Percentiles rank a stretch among this genome's conserved stretches.
phyloP scores from a whole-genome alignment of 2,797 vertebrate genomes.

The Cyprinodon diabolis region DNA sequence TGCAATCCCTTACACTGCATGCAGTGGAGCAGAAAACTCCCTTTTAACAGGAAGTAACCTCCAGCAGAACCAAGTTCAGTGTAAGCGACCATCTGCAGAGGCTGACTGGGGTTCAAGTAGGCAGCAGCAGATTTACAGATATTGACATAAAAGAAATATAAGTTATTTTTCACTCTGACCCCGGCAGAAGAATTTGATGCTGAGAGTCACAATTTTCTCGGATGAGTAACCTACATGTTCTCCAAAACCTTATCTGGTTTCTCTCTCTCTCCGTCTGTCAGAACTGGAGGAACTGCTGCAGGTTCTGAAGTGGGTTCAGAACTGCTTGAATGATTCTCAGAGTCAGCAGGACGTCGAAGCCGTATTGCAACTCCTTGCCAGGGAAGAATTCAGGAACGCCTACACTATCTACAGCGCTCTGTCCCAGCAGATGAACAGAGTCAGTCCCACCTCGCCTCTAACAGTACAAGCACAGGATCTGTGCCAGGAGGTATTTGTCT shows the following conservation, averaged over 20 bases:
- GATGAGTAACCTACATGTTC: neutral
- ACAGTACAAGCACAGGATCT: constrained; percentile 88
- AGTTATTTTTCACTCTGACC: no score
- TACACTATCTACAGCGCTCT: constrained; percentile 90
- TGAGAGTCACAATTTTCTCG: no score
- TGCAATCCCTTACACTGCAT: no score
- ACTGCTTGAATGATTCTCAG: constrained; percentile 87
- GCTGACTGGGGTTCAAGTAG: no score
- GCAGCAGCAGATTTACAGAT: no score
- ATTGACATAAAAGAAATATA: no score
- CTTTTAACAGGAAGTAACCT: no score
- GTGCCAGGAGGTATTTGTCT: constrained; percentile 87
- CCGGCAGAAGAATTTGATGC: no score
- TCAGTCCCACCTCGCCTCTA: constrained; percentile 89
- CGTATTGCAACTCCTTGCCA: constrained; percentile 87
- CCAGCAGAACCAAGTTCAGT: no score
- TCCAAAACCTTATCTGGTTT: neutral
- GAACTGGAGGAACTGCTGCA: constrained; percentile 89
- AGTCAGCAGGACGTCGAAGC: constrained; percentile 92
- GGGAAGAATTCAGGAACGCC: constrained; percentile 90
- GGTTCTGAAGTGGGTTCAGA: constrained; percentile 88
- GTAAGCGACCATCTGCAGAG: no score
- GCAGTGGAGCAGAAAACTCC: no score
- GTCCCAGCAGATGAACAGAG: constrained; percentile 86
- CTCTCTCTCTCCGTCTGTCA: constrained; percentile 64